Evolutionary conservation across 2,797 vertebrate species (phyloP), one percentile per base, ranked within the genome.

Genomic region (Micromesistius poutassou): DNA sequence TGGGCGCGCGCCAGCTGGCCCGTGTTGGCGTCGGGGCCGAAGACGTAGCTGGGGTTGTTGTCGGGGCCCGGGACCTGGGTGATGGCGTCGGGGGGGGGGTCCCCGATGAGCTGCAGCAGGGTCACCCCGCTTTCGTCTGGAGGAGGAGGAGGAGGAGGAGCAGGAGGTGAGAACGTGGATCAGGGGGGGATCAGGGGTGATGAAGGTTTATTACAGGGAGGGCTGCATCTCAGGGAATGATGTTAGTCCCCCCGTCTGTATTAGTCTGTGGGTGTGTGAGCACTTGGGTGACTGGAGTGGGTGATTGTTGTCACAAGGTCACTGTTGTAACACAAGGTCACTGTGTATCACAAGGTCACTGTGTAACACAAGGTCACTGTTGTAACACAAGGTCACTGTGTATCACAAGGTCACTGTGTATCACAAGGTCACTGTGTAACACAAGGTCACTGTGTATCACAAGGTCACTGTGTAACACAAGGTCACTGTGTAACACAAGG

Each of bases 71-170:
- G 91, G 3, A 94, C 88, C 78, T 85, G 93, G 14, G 86, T 81
- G 85, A 99, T 93, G 35, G 95, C 93, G 30, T 79, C 88, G 0
- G 97, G 95, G 0, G 92, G 95, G 0, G 96, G 96, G 71, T 97
- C 95, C 55, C 98, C 96, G 0, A 99, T 96, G 80, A 99, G 93
- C 87, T 97, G 95, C 81, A 94, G 92, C 14, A 99, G 94, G 25
- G 96, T 94, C 83, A 98, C 93, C 40, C 95, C 95, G 33, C 85
- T 95, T 75, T 92, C 84, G 81, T 92, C 93, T 95, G 83, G 28
- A 77, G 79, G 40, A 70, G n/a, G 71, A 74, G 50, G 30, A 84
- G 72, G 84, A 79, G 79, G 30, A 35, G 68, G 0, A 85, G 2
- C 0, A 28, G 38, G 38, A 12, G 46, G 74, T 90, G 12, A 90